A percentile compares a stretch with the other conserved stretches of the same genome.
Evolutionary conservation across 1,140 invertebrate genomes (phyloP).

Genomic region (Spodoptera litura): DNA sequence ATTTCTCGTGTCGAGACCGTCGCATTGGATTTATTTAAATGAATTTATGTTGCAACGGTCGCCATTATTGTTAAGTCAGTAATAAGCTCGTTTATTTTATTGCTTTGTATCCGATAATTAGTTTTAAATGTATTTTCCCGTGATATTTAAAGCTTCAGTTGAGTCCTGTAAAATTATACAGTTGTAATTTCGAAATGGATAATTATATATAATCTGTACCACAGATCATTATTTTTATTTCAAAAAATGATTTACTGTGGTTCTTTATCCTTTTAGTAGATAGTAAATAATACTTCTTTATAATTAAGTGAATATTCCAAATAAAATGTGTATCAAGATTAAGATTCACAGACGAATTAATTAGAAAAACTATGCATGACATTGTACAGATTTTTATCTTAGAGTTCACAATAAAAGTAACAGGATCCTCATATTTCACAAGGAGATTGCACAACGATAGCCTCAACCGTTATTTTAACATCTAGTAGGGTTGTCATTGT

Average conservation of each 20-base stretch:
- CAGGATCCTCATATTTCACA: slow-evolving; percentile 39
- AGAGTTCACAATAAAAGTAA: slow-evolving; percentile 60
- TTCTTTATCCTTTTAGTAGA: too few relatives aligned
- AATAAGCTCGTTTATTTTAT: slow-evolving; percentile 43
- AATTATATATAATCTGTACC: too few relatives aligned
- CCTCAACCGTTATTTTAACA: slow-evolving; percentile 55
- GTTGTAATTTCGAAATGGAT: too few relatives aligned
- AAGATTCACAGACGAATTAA: slow-evolving; percentile 53
- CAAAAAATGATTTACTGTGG: too few relatives aligned
- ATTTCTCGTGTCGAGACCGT: slow-evolving; percentile 32
- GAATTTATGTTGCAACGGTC: slow-evolving; percentile 35
- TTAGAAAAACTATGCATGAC: slow-evolving; percentile 63
- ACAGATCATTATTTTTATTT: too few relatives aligned
- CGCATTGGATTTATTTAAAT: slow-evolving; percentile 44
- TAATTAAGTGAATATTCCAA: not conserved
- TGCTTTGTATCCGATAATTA: slow-evolving; percentile 35
- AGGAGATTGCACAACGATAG: slow-evolving; percentile 23
- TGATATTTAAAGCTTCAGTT: slow-evolving; percentile 15
- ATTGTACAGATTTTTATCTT: slow-evolving; percentile 62
- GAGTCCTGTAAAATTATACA: not conserved
- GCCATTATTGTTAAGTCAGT: slow-evolving; percentile 46
- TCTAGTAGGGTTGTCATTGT: slow-evolving; percentile 41
- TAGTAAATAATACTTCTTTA: too few relatives aligned
- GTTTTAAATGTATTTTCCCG: slow-evolving; percentile 25
- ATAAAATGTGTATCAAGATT: slow-evolving; percentile 23